These are phyloP conservation scores for Platypus cylindrus DNA, from an alignment of 2,888 invertebrate species.

Conservation along the genomic window DNA sequence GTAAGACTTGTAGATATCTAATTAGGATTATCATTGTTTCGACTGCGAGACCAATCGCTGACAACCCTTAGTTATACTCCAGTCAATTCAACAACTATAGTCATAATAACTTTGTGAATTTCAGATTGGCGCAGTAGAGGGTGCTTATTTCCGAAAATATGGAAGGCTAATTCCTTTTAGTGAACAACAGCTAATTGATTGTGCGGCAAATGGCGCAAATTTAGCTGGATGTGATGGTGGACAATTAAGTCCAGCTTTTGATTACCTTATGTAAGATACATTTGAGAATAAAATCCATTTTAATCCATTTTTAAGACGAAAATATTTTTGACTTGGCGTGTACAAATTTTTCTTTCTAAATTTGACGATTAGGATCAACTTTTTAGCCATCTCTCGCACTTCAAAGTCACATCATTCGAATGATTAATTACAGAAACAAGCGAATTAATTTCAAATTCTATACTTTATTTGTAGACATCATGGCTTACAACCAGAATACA, in stretches of 20 bases:
- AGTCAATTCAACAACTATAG: too few relatives aligned
- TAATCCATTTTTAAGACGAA: too few relatives aligned
- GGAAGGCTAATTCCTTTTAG: constrained; percentile 38
- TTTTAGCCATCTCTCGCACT: too few relatives aligned
- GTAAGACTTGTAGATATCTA: constrained; percentile 3
- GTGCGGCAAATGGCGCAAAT: constrained; percentile 29
- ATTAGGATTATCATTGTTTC: too few relatives aligned
- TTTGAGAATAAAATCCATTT: too few relatives aligned
- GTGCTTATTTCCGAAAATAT: constrained; percentile 38
- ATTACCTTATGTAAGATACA: constrained; percentile 25
- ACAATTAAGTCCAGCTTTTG: constrained; percentile 36
- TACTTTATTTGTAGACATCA: constrained; percentile 7
- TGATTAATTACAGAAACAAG: too few relatives aligned
- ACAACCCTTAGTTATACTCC: background rate
- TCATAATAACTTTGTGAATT: constrained; percentile 9
- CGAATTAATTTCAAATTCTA: too few relatives aligned
- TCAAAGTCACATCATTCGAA: too few relatives aligned
- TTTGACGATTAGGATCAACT: too few relatives aligned
- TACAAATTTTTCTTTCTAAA: too few relatives aligned
- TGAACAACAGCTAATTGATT: constrained; percentile 44
- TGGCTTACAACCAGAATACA: constrained; percentile 22
- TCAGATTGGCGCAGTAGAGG: constrained; percentile 42
- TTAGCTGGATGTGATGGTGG: constrained; percentile 42
- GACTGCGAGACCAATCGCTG: too few relatives aligned
- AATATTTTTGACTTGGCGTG: too few relatives aligned